Percentiles rank a stretch among this genome's conserved stretches.
Conservation (phyloP, 2,888 invertebrate genomes). For the Caenorhabditis becei region DNA sequence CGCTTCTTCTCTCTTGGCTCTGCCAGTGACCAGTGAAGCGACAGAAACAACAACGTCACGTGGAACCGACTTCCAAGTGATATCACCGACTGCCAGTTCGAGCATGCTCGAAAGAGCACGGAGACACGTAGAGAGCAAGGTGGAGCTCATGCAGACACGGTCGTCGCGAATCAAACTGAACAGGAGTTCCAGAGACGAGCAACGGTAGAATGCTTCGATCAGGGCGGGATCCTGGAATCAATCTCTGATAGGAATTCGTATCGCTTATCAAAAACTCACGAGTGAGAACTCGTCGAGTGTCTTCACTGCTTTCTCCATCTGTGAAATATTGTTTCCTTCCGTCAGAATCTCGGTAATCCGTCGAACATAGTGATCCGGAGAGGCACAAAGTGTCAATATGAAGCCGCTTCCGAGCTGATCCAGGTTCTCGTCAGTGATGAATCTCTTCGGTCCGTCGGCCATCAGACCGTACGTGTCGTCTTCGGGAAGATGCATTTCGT, state of each 20-base stretch:
- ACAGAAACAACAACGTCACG: slow-evolving; percentile 52
- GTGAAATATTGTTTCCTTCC: slow-evolving; percentile 46
- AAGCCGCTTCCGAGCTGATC: slow-evolving; percentile 69
- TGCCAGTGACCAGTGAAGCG: slow-evolving; percentile 62
- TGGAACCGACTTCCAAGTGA: slow-evolving; percentile 63
- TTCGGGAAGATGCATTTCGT: slow-evolving; percentile 59
- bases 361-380: slow-evolving; percentile 65
- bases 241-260: not conserved
- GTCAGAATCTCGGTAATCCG: slow-evolving; percentile 53
- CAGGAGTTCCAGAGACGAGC: slow-evolving; percentile 45
- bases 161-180: slow-evolving; percentile 48
- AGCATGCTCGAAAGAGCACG: slow-evolving; percentile 56
- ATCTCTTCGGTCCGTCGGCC: slow-evolving; percentile 66
- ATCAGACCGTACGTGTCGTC: slow-evolving; percentile 64
- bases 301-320: slow-evolving; percentile 57
- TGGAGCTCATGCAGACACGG: slow-evolving; percentile 55
- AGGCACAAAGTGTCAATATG: slow-evolving; percentile 72
- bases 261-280: slow-evolving; percentile 18
- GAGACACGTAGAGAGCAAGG: slow-evolving; percentile 52
- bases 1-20: slow-evolving; percentile 67
- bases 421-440: slow-evolving; percentile 67
- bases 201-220: slow-evolving; percentile 50
- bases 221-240: slow-evolving; percentile 40
- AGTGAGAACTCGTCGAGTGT: slow-evolving; percentile 56
- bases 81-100: slow-evolving; percentile 53